Percentiles rank a stretch among this genome's conserved stretches.
Evolutionary conservation across 2,888 invertebrate genomes (phyloP).

Genomic region (Hypselothyrea guttata): DNA sequence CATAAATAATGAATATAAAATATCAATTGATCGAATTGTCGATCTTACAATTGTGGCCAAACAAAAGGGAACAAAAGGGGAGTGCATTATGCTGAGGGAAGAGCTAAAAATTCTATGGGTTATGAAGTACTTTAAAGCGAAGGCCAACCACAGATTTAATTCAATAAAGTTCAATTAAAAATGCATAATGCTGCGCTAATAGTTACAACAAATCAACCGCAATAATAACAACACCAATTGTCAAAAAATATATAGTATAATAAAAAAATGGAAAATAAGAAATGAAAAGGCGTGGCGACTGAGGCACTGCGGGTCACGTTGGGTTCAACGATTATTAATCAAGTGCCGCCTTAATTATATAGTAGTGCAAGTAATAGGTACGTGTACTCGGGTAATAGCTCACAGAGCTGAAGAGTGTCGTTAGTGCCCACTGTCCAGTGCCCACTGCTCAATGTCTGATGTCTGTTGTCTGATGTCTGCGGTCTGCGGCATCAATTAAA

Average conservation of each 20-base stretch:
- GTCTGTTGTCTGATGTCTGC: slow-evolving; percentile 8
- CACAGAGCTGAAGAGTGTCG: slow-evolving; percentile 45
- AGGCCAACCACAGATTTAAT: slow-evolving; percentile 64
- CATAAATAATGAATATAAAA: slow-evolving; percentile 55
- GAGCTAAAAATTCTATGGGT: slow-evolving; percentile 31
- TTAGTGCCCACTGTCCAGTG: slow-evolving; percentile 4
- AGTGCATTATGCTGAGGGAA: background rate
- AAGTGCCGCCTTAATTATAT: slow-evolving; percentile 68
- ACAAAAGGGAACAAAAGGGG: too few relatives aligned
- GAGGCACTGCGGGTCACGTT: slow-evolving; percentile 49
- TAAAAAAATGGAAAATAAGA: slow-evolving; percentile 2
- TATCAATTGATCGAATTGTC: slow-evolving; percentile 61
- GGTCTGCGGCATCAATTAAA: slow-evolving; percentile 75
- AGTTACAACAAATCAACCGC: slow-evolving; percentile 63
- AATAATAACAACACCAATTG: slow-evolving; percentile 27
- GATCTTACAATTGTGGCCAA: slow-evolving; percentile 39
- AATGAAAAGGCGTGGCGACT: slow-evolving; percentile 51
- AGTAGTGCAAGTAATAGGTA: slow-evolving; percentile 34
- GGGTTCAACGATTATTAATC: slow-evolving; percentile 77
- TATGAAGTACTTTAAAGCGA: slow-evolving; percentile 34
- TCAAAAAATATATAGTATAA: slow-evolving; percentile 5
- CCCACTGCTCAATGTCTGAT: background rate
- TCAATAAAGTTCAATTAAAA: slow-evolving; percentile 62
- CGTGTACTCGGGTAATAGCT: slow-evolving; percentile 6
- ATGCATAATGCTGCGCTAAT: slow-evolving; percentile 58